Conservation (phyloP, 2,113 vertebrate species). For the Protobothrops mucrosquamatus region DNA sequence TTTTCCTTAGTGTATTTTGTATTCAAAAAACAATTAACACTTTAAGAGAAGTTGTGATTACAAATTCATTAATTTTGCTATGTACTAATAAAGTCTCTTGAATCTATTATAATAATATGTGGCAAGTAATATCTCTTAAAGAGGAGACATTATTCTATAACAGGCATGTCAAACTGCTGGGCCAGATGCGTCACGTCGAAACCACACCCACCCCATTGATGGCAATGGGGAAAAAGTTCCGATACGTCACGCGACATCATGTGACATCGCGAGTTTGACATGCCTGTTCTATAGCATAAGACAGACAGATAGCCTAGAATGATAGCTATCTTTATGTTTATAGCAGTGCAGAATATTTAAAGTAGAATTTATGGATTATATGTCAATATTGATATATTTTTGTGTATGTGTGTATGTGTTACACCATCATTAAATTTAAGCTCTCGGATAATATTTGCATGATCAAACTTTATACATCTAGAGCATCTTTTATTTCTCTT, state of each 20-base stretch:
- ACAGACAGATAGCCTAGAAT: background rate
- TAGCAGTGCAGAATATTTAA: background rate
- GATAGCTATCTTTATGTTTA: background rate
- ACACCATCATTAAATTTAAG: background rate
- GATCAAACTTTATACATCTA: background rate
- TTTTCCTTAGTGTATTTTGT: background rate
- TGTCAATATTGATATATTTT: background rate
- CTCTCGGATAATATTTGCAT: background rate
- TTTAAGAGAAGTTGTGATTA: background rate
- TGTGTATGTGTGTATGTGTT: background rate
- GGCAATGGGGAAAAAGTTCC: no score
- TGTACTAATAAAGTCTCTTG: background rate
- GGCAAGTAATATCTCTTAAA: background rate
- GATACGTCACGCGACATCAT: rapidly evolving
- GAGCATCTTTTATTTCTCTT: background rate
- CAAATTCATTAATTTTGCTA: background rate
- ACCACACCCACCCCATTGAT: no score
- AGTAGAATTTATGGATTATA: background rate
- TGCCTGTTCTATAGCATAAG: background rate
- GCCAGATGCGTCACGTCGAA: no score
- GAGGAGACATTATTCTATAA: background rate
- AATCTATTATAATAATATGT: background rate
- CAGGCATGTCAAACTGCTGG: no score
- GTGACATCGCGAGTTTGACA: no score
- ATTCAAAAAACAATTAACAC: background rate